These are phyloP conservation scores for Acyrthosiphon pisum DNA, from an alignment of 1,140 invertebrate species.

Conservation along the genomic window DNA sequence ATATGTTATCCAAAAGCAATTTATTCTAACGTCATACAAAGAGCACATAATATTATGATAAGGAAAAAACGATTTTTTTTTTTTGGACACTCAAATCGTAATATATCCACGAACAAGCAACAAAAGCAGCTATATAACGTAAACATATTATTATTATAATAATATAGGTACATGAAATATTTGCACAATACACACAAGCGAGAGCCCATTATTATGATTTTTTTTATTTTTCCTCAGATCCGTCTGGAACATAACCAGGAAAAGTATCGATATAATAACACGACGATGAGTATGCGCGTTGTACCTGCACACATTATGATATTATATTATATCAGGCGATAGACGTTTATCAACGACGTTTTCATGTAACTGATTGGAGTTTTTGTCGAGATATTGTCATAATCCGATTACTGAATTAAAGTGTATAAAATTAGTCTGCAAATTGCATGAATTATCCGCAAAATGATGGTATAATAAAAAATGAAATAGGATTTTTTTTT, in stretches of 20 bases:
- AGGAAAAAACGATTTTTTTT: not conserved
- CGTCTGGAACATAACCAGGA: not conserved
- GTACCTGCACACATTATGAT: no score
- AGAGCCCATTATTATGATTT: not conserved
- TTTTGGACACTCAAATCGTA: not conserved
- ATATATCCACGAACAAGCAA: not conserved
- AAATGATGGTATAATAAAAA: no score
- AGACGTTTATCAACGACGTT: not conserved
- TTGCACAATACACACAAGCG: not conserved
- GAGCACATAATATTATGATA: not conserved
- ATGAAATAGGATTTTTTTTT: no score
- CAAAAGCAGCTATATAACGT: not conserved
- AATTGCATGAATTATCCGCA: no score
- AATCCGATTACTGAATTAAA: not conserved
- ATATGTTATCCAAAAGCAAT: not conserved
- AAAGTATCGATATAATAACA: slow-evolving; percentile 11
- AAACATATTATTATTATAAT: not conserved
- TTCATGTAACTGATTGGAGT: slow-evolving; percentile 2
- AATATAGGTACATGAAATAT: not conserved
- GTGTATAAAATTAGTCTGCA: slow-evolving; percentile 14
- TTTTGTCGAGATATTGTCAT: not conserved
- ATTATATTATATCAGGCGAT: not conserved
- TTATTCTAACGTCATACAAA: not conserved
- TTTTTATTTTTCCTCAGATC: not conserved
- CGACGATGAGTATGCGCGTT: not conserved